phyloP scores from a whole-genome alignment of 2,113 vertebrate species.

The Chrysemys picta region DNA sequence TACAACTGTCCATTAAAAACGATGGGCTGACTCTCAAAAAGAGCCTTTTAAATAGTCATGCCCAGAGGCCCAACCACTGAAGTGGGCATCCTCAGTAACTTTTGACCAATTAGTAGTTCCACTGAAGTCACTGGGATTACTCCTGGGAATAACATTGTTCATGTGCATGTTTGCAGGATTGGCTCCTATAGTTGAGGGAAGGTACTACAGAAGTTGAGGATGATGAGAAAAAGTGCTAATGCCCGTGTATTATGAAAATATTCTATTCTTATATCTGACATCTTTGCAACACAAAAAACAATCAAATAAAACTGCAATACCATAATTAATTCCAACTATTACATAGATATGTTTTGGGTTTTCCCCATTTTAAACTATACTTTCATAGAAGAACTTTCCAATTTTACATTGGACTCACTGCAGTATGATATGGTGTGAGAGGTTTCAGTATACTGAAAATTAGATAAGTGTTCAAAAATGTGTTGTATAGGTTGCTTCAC shows the following conservation, averaged over 20 bases:
- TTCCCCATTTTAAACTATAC: neutral
- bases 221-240: neutral
- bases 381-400: neutral
- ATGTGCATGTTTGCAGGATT: neutral
- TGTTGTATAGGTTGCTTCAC: neutral
- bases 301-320: neutral
- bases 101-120: neutral
- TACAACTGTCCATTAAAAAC: neutral
- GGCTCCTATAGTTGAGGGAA: neutral
- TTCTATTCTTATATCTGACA: neutral
- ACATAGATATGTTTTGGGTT: neutral
- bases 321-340: neutral
- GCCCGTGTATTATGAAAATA: neutral
- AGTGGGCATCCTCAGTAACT: neutral
- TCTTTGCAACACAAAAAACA: neutral
- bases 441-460: neutral
- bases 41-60: neutral
- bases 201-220: neutral
- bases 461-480: neutral
- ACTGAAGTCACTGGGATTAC: neutral
- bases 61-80: neutral
- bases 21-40: neutral
- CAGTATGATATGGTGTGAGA: neutral
- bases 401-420: neutral
- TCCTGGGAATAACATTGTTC: neutral